A percentile compares a stretch with the other conserved stretches of the same genome.
These are phyloP conservation scores for Byasa hedistus DNA, from an alignment of 2,888 invertebrate genomes.

Conservation along the genomic window DNA sequence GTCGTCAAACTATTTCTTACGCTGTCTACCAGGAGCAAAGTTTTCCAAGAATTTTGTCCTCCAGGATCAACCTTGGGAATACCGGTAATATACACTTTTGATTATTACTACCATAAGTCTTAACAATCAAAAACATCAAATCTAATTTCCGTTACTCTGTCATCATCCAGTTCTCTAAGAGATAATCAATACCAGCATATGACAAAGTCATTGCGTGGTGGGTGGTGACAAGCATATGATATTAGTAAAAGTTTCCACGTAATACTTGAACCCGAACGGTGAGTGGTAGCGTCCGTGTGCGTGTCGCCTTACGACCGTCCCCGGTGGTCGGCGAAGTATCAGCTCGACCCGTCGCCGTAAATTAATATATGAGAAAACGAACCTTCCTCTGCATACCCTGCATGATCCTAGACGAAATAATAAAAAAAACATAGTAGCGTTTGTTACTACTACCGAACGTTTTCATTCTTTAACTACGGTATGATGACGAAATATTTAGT, in stretches of 20 bases:
- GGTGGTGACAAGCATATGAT: not conserved
- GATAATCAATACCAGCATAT: not conserved
- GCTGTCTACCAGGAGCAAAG: too few relatives aligned
- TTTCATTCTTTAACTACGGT: not conserved
- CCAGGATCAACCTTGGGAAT: too few relatives aligned
- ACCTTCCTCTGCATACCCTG: not conserved
- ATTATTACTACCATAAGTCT: too few relatives aligned
- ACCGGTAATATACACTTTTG: too few relatives aligned
- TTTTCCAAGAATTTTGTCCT: too few relatives aligned
- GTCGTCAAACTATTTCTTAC: too few relatives aligned
- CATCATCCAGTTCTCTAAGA: not conserved
- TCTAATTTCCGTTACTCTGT: too few relatives aligned
- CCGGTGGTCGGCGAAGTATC: slow-evolving; percentile 15
- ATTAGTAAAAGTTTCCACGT: not conserved
- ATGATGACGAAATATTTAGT: too few relatives aligned
- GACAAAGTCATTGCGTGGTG: not conserved
- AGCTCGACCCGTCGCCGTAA: slow-evolving; percentile 16
- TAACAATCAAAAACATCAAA: too few relatives aligned
- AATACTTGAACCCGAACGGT: not conserved
- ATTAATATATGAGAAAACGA: slow-evolving; percentile 16
- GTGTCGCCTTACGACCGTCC: slow-evolving; percentile 1
- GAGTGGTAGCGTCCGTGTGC: not conserved
- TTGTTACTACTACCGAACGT: not conserved
- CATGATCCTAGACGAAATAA: not conserved
- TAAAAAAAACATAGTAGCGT: not conserved